Percentiles rank a stretch among this genome's conserved stretches.
Evolutionary conservation across 1,140 invertebrate genomes (phyloP).

Genomic region (Hydropsyche tenuis): DNA sequence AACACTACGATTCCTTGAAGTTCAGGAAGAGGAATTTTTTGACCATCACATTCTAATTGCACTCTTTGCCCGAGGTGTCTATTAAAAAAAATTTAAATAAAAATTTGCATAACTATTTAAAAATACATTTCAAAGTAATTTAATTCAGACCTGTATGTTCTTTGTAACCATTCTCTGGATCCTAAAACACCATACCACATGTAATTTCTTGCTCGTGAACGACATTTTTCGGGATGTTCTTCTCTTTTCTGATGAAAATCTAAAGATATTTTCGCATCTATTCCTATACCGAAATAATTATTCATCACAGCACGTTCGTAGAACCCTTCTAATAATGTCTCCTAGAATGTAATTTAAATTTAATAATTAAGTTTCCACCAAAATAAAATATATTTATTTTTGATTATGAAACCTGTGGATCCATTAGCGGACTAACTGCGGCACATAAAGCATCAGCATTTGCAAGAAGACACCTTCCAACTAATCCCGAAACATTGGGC

Average conservation of each 20-base stretch:
- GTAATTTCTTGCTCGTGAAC: slow-evolving; percentile 92
- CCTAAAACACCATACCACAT: slow-evolving; percentile 98
- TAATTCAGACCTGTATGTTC: slow-evolving; percentile 79
- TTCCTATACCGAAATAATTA: slow-evolving; percentile 99
- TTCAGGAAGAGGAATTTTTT: slow-evolving; percentile 88
- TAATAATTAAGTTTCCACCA: background rate
- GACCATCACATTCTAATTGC: slow-evolving; percentile 90
- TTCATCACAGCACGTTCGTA: slow-evolving; percentile 98
- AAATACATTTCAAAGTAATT: background rate
- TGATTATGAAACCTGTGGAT: slow-evolving; percentile 64
- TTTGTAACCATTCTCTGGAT: slow-evolving; percentile 87
- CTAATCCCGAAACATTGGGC: slow-evolving; percentile 72
- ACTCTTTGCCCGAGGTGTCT: slow-evolving; percentile 93
- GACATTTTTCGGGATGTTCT: slow-evolving; percentile 97
- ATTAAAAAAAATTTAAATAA: slow-evolving; percentile 32
- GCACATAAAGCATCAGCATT: slow-evolving; percentile 97
- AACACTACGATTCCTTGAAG: slow-evolving; percentile 96
- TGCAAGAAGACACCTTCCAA: slow-evolving; percentile 79
- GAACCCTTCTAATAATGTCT: slow-evolving; percentile 89
- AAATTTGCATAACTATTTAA: too few relatives aligned
- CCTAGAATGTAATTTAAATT: slow-evolving; percentile 63
- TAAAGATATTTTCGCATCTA: slow-evolving; percentile 97
- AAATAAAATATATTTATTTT: background rate
- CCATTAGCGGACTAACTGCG: slow-evolving; percentile 91
- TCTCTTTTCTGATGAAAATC: slow-evolving; percentile 98